Evolutionary conservation across 2,888 invertebrate genomes (phyloP), one percentile per base, ranked within the genome.

Genomic region (Leptarthrus brevirostris): DNA sequence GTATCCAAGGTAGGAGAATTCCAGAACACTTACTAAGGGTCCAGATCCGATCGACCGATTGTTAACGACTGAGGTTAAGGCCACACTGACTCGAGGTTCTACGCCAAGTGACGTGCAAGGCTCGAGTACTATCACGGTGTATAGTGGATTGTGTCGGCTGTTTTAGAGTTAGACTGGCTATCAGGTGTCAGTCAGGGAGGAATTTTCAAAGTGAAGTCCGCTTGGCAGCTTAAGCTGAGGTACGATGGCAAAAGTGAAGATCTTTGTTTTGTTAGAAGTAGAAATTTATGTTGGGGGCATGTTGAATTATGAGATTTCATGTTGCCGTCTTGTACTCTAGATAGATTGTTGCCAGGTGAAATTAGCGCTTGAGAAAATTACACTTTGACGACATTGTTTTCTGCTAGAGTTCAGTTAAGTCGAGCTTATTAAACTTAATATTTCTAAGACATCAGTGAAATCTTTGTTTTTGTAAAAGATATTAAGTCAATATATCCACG

Each of bases 301-400:
- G 36, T 30, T 58, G 36, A 58, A 36, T 58, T 58, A 58, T 58
- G 58, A 58, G 58, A 58, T 58, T 58, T 58, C 36, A 58, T 58
- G 58, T 36, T 58, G 36, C 56, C 36, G 36, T 36, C 56, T 8
- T 58, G 58, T 20, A 5, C 34, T 20, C 58, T 10, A 2, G 20
- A 40, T 6, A 40, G 3, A 20, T 58, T 58, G 58, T 36, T 58
- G 58, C 58, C 40, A 58, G 58, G 36, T 36, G 36, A 58, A 58
- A 58, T 58, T 58, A 36, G 58, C 36, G n/a, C 34, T n/a, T 36
- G 58, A 36, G 36, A 58, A 58, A 58, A 36, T 58, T 18, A 58
- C 20, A 58, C 20, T 56, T 12, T 36, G 40, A 36, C 36, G 58
- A 58, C 58, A 58, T 58, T 58, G 36, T 58, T 40, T 40, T 8